Conservation (phyloP, 2,888 invertebrate species). For the Athalia circularis region DNA sequence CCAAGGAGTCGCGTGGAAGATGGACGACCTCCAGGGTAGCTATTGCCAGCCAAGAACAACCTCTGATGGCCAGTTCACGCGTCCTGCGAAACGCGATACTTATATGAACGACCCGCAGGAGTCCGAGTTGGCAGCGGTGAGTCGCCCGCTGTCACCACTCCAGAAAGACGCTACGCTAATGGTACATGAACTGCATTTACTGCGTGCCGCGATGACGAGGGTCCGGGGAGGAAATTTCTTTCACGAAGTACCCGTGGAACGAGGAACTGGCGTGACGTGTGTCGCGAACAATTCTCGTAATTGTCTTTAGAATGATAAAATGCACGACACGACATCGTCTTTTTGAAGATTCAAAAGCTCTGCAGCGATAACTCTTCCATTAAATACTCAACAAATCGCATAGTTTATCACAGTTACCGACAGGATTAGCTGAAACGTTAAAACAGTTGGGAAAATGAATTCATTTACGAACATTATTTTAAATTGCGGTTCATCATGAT, state of each 20-base stretch:
- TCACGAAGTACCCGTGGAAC: not conserved
- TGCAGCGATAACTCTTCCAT: no score
- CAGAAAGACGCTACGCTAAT: slow-evolving; percentile 36
- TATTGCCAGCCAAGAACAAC: not conserved
- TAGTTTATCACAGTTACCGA: no score
- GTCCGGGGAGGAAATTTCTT: slow-evolving; percentile 39
- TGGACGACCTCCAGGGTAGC: slow-evolving; percentile 15
- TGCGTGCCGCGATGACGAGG: slow-evolving; percentile 31
- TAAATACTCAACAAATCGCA: no score
- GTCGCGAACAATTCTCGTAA: slow-evolving; percentile 26
- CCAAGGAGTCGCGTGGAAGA: not conserved
- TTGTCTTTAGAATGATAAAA: not conserved
- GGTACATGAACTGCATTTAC: slow-evolving; percentile 42
- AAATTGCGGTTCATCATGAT: no score
- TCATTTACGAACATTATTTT: no score
- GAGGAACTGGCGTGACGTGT: slow-evolving; percentile 16
- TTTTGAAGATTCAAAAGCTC: not conserved
- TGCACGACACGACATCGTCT: slow-evolving; percentile 1
- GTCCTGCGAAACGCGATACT: slow-evolving; percentile 34
- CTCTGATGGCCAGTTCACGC: slow-evolving; percentile 14
- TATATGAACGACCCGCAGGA: slow-evolving; percentile 26
- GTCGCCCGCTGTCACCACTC: slow-evolving; percentile 26
- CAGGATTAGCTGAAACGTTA: no score
- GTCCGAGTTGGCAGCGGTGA: slow-evolving; percentile 26
- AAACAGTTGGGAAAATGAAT: no score